phyloP scores from a whole-genome alignment of 2,797 vertebrate species.

The Heterohyrax brucei region DNA sequence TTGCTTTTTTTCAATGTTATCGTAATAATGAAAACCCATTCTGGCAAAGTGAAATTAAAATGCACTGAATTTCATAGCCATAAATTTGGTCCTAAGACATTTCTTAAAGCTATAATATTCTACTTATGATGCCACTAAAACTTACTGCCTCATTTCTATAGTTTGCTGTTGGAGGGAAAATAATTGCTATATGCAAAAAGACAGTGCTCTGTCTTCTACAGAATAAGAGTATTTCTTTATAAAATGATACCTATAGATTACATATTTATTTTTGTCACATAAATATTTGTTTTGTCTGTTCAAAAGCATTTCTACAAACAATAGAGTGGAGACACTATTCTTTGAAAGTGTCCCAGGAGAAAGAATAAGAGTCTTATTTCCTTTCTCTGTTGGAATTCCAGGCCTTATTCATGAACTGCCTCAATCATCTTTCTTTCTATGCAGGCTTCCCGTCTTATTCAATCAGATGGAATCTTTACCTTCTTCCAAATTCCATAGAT shows the following conservation, averaged over 20 bases:
- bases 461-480: background rate
- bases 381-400: background rate
- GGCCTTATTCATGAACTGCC: rapidly evolving
- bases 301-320: background rate
- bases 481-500: background rate
- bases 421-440: rapidly evolving
- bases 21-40: conserved; percentile 71
- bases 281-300: conserved; percentile 52
- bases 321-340: background rate
- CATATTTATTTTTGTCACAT: conserved; percentile 25
- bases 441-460: background rate
- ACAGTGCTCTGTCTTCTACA: background rate
- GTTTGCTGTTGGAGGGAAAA: conserved; percentile 67
- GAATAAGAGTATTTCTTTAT: background rate
- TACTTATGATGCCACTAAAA: conserved; percentile 72
- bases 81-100: conserved; percentile 67
- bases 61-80: background rate
- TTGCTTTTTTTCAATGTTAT: conserved; percentile 34
- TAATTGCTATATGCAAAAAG: conserved; percentile 61
- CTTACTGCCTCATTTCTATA: conserved; percentile 60
- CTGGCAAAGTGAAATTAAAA: conserved; percentile 76
- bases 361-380: background rate
- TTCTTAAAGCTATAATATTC: conserved; percentile 70
- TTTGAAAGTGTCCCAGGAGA: background rate
- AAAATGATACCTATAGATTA: conserved; percentile 2